Base-by-base conservation (phyloP, 35 echinoderm and acorn worm genomes). In the Chiridota heheva region DNA sequence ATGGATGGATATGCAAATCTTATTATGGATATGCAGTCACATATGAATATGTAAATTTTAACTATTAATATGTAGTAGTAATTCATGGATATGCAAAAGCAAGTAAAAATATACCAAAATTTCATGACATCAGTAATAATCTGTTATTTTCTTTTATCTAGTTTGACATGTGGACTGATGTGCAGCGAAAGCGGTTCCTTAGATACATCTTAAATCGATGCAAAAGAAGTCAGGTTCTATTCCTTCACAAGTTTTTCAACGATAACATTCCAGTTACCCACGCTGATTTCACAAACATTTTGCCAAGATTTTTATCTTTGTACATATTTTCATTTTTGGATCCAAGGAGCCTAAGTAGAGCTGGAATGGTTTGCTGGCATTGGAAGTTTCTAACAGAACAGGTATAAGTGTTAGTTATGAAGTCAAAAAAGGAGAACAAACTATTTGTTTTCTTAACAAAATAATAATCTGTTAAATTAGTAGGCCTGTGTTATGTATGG, bases 111-210 rank as follows among this genome's bases (percentile, higher is more conserved):
- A 40, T 13, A 27, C 17, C 20, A 7, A 15, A n/a, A 2, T 78
- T 25, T 15, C 29, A 13, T 31, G 12, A 53, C 41, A 13, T 73
- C 16, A 18, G 64, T 29, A 17, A 67, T 67, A 10, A 59, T 82
- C 60, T n/a, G 20, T 38, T 59, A 78, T 62, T 40, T 18, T 49
- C 63, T 80, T 47, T 20, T 62, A 30, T 31, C 12, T 40, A 96
- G 92, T 98, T 98, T 98, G 89, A 91, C 36, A 61, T 98, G 40
- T 98, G 95, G 95, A 98, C 89, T 1, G 95, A 98, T 56, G 42
- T 73, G 8, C 95, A 98, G 47, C 72, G 95, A 20, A 98, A 92
- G 49, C 89, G 85, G 0, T 98, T 98, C 86, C 48, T 98, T 24
- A 71, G 85, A 63, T 88, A 78, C 68, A 76, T 98, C 20, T 81